Evolutionary conservation across 2,888 invertebrate species (phyloP).

Genomic region (Clistopyga incitator): DNA sequence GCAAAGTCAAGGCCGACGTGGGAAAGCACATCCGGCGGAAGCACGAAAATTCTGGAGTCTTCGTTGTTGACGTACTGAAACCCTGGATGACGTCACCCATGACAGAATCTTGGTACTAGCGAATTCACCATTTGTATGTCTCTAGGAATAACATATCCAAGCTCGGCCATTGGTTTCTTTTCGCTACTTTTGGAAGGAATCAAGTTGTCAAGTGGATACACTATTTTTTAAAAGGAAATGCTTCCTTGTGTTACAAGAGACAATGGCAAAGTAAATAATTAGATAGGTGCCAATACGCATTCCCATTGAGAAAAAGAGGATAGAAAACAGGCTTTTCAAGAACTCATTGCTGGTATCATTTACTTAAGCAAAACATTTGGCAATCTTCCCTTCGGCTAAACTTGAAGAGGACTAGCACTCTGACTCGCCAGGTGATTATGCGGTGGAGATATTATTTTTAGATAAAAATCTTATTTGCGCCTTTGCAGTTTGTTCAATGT

Average conservation of each 20-base stretch:
- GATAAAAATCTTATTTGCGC: not conserved
- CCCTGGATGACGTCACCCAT: conserved; percentile 6
- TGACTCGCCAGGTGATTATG: not conserved
- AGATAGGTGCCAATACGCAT: not conserved
- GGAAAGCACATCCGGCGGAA: conserved; percentile 68
- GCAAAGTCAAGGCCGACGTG: conserved; percentile 68
- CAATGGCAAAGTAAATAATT: not conserved
- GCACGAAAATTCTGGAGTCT: conserved; percentile 61
- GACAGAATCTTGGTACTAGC: conserved; percentile 21
- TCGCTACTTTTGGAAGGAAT: not conserved
- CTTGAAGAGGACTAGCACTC: not conserved
- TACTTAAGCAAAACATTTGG: not conserved
- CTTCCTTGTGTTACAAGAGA: not conserved
- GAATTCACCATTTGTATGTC: conserved; percentile 6
- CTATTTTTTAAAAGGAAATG: not conserved
- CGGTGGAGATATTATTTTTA: not conserved
- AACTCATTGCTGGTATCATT: not conserved
- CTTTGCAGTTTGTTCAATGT: not conserved
- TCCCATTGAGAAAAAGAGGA: not conserved
- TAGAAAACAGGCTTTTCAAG: not conserved
- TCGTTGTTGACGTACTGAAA: conserved; percentile 65
- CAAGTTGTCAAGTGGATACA: not conserved
- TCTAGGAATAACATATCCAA: not conserved
- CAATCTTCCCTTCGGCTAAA: not conserved
- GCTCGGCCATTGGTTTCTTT: not conserved